Percentiles rank a stretch among this genome's conserved stretches.
Conservation (phyloP, 2,113 vertebrate genomes). For the Cyprinodon brontotheroides region DNA sequence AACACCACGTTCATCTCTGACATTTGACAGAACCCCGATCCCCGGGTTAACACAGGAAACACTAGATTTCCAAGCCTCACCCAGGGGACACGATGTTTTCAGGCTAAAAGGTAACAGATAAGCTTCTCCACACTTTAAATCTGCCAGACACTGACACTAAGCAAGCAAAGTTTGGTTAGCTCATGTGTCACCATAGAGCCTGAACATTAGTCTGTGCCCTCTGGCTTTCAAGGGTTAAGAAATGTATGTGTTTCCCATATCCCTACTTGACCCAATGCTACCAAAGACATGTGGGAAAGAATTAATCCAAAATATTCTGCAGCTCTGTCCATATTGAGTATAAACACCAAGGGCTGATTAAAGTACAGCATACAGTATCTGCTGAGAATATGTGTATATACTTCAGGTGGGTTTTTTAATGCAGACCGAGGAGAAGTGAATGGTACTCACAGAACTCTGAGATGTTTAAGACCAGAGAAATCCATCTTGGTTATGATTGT, state of each 20-base stretch:
- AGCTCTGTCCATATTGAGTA: neutral
- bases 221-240: conserved; percentile 3
- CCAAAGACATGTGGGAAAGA: conserved; percentile 27
- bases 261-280: conserved; percentile 13
- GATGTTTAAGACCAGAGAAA: conserved; percentile 87
- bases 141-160: conserved; percentile 53
- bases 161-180: conserved; percentile 36
- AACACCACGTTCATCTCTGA: conserved; percentile 35
- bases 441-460: conserved; percentile 86
- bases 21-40: conserved; percentile 5
- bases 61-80: conserved; percentile 3
- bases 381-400: too few relatives aligned
- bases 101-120: conserved; percentile 47
- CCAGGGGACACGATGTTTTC: conserved; percentile 38
- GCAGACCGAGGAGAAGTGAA: neutral
- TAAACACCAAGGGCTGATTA: neutral
- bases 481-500: conserved; percentile 87
- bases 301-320: conserved; percentile 1
- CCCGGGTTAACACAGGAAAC: conserved; percentile 35
- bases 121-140: conserved; percentile 32
- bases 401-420: too few relatives aligned
- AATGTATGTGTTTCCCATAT: conserved; percentile 25
- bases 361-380: too few relatives aligned
- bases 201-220: conserved; percentile 26
- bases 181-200: conserved; percentile 40